These are phyloP conservation scores for Nothobranchius furzeri DNA, from an alignment of 2,113 vertebrate species.

Conservation along the genomic window DNA sequence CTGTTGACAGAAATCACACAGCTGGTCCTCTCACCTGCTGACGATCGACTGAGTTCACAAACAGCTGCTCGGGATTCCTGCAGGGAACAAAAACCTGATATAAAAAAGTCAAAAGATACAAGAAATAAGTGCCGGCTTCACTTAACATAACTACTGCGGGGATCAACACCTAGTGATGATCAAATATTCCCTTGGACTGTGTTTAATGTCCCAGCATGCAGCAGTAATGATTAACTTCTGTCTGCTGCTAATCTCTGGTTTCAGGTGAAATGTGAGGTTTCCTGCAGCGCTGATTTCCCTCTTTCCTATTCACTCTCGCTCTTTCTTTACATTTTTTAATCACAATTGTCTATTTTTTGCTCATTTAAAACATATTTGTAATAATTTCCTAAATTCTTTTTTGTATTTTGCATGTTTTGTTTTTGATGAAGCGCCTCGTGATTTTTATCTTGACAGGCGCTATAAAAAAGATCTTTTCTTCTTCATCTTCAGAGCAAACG, in stretches of 20 bases:
- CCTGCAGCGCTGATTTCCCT: no score
- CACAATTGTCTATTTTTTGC: no score
- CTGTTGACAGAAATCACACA: no score
- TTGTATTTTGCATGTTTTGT: no score
- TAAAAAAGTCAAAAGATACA: conserved; percentile 29
- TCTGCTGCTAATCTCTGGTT: not conserved
- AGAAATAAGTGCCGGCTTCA: not conserved
- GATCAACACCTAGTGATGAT: not conserved
- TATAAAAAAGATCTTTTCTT: no score
- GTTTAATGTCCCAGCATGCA: conserved; percentile 1
- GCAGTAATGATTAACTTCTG: conserved; percentile 39
- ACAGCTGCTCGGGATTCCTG: conserved; percentile 24
- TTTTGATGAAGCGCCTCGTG: no score
- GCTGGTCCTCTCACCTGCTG: conserved; percentile 45
- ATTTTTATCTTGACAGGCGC: no score
- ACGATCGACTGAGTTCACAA: conserved; percentile 27
- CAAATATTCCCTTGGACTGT: not conserved
- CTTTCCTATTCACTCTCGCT: no score
- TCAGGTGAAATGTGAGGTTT: not conserved
- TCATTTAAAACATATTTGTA: no score
- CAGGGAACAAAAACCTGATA: conserved; percentile 40
- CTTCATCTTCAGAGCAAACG: not conserved
- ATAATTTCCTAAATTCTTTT: no score
- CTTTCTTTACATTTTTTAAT: no score
- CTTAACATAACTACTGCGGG: conserved; percentile 34